Conservation (phyloP, 2,888 invertebrate species). For the Lycophotia porphyrea region DNA sequence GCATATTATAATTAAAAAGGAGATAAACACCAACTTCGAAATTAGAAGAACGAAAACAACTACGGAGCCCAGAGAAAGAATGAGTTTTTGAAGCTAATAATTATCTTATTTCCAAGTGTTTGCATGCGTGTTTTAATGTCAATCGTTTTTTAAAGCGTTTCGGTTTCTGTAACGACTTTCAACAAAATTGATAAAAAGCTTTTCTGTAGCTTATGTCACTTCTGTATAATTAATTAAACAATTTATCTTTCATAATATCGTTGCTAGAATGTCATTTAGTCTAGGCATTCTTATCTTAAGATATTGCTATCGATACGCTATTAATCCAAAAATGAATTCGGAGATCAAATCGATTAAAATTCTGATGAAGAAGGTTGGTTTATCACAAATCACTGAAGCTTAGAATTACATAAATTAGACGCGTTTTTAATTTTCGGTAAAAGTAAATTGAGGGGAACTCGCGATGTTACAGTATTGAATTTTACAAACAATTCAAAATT, state of each 20-base stretch:
- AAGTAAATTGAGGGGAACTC: not conserved
- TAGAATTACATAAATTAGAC: not conserved
- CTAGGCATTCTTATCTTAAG: not conserved
- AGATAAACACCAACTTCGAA: not conserved
- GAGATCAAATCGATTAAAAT: slow-evolving; percentile 23
- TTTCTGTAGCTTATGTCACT: too few relatives aligned
- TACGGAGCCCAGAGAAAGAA: too few relatives aligned
- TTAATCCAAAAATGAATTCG: not conserved
- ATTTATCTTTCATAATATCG: too few relatives aligned
- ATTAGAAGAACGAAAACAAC: not conserved
- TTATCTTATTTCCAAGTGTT: too few relatives aligned
- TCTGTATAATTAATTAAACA: too few relatives aligned
- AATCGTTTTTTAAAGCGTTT: too few relatives aligned
- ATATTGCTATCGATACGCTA: too few relatives aligned
- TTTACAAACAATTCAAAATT: slow-evolving; percentile 5
- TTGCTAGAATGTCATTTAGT: not conserved
- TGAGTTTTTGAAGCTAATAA: too few relatives aligned
- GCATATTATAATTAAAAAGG: not conserved
- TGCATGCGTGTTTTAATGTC: too few relatives aligned
- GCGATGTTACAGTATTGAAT: not conserved
- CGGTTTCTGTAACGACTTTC: too few relatives aligned
- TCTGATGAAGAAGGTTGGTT: not conserved
- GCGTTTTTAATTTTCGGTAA: not conserved
- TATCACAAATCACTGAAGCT: slow-evolving; percentile 9
- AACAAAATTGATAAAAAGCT: too few relatives aligned